phyloP scores from a whole-genome alignment of 2,113 vertebrate genomes.

The Ascaphus truei region DNA sequence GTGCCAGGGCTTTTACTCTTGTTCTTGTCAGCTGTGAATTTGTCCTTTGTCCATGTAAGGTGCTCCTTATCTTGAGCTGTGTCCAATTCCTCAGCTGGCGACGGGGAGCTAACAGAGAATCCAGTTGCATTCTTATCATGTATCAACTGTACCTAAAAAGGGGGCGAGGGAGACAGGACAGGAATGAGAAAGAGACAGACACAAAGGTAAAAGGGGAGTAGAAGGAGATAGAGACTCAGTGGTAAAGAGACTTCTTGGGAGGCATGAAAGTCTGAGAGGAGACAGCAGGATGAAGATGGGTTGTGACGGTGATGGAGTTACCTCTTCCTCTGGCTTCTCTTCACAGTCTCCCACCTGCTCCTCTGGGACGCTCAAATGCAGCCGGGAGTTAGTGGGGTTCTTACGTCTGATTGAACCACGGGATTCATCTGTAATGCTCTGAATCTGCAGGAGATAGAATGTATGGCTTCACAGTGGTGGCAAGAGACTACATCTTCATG shows the following conservation, averaged over 20 bases:
- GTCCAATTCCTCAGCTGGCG: slow-evolving; percentile 73
- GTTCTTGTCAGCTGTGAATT: slow-evolving; percentile 80
- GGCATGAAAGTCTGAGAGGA: neutral
- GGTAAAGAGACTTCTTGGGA: too few relatives aligned
- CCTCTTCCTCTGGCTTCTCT: slow-evolving; percentile 94
- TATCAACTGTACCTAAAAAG: slow-evolving; percentile 95
- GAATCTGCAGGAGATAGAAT: slow-evolving; percentile 71
- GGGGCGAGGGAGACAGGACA: neutral
- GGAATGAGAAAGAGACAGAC: neutral
- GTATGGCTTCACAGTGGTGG: neutral
- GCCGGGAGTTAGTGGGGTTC: slow-evolving; percentile 80
- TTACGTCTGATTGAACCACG: slow-evolving; percentile 94
- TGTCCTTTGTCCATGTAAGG: slow-evolving; percentile 96
- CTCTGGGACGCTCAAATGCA: slow-evolving; percentile 82
- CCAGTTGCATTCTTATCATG: slow-evolving; percentile 83
- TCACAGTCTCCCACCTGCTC: slow-evolving; percentile 76
- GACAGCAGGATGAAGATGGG: neutral
- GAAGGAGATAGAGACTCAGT: too few relatives aligned
- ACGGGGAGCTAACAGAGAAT: slow-evolving; percentile 79
- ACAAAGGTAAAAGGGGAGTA: neutral
- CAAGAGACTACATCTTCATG: neutral
- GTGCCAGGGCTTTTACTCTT: slow-evolving; percentile 84
- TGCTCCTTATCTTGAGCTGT: slow-evolving; percentile 86
- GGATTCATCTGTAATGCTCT: slow-evolving; percentile 94
- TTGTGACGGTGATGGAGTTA: slow-evolving; percentile 39